Evolutionary conservation across 2,797 vertebrate genomes (phyloP).

Genomic region (Podarcis siculus): DNA sequence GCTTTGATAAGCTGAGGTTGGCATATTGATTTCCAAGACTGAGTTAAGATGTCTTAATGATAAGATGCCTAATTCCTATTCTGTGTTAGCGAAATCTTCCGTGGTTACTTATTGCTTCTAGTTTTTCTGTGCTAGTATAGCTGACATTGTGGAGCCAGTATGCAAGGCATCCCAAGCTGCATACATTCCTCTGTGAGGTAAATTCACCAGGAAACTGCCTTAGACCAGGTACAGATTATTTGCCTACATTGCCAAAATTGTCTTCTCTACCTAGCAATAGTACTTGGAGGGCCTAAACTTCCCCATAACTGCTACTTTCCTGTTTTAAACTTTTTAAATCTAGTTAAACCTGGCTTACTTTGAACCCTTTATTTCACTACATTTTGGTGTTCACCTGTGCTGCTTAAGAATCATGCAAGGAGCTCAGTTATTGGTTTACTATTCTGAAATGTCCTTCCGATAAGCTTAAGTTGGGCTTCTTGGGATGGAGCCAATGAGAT

Average conservation of each 20-base stretch:
- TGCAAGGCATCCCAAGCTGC: not conserved
- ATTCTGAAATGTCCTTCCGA: not conserved
- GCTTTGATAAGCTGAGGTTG: constrained; percentile 36
- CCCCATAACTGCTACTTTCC: too few species aligned
- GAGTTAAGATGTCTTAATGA: constrained; percentile 22
- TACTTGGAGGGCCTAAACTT: not conserved
- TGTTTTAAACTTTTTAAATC: not conserved
- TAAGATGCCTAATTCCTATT: constrained; percentile 17
- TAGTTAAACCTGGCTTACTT: too few species aligned
- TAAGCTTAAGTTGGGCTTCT: not conserved
- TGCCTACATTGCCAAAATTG: not conserved
- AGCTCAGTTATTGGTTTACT: not conserved
- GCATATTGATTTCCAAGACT: constrained; percentile 27
- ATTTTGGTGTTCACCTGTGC: too few species aligned
- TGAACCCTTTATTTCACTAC: not conserved
- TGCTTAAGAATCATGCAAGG: not conserved
- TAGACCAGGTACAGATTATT: not conserved
- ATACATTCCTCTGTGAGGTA: not conserved
- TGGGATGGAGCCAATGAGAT: not conserved
- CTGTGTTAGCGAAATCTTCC: constrained; percentile 20
- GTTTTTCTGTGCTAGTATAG: not conserved
- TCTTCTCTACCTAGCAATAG: not conserved
- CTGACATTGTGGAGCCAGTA: not conserved
- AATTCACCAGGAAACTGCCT: not conserved
- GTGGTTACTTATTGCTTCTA: not conserved